Percentiles rank a stretch among this genome's conserved stretches.
phyloP scores from a whole-genome alignment of 2,113 vertebrate species.

The Oenanthe oenanthe region DNA sequence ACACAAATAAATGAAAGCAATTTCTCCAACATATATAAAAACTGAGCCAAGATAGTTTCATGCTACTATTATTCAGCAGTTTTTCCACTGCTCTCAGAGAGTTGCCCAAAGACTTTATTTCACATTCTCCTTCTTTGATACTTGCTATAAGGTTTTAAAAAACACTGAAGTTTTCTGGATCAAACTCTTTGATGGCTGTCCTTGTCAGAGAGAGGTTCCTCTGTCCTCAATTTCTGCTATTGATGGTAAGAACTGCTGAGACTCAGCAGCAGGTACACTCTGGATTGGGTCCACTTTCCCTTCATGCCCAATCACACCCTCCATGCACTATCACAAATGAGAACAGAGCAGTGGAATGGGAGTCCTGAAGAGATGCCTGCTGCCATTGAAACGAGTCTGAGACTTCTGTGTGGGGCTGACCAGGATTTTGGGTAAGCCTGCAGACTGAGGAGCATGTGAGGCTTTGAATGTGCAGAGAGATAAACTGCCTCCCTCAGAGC shows the following conservation, averaged over 20 bases:
- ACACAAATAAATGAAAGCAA: neutral
- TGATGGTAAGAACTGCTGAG: neutral
- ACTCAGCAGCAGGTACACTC: neutral
- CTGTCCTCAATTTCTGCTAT: neutral
- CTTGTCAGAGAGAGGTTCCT: neutral
- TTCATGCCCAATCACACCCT: fast-evolving
- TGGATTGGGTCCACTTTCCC: neutral
- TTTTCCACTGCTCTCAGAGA: neutral
- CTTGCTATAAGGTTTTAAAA: neutral
- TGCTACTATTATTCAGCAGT: neutral
- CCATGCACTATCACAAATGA: neutral
- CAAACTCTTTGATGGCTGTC: neutral
- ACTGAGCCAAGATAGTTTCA: neutral
- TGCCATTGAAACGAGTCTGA: neutral
- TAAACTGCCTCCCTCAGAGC: neutral
- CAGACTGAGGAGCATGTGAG: neutral
- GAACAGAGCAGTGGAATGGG: neutral
- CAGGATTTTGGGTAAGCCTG: neutral
- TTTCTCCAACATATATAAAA: neutral
- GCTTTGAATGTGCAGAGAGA: neutral
- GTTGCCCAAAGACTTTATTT: neutral
- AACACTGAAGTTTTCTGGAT: neutral
- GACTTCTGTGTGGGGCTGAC: fast-evolving
- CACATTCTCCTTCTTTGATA: neutral
- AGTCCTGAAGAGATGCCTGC: neutral